Evolutionary conservation across 2,888 invertebrate genomes (phyloP).

Genomic region (Drosophila longiperda): DNA sequence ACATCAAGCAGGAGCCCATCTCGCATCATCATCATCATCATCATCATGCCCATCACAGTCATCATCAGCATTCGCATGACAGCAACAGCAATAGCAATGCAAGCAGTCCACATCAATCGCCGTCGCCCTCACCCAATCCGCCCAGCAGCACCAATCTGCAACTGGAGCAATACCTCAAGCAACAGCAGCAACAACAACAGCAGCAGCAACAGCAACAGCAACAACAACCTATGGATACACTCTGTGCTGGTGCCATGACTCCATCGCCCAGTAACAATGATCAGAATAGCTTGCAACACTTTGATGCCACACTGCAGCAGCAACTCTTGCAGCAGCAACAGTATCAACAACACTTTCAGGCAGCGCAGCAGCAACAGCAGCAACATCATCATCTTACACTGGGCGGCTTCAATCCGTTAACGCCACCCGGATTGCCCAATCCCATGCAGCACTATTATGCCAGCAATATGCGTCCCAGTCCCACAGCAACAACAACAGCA

Average conservation of each 20-base stretch:
- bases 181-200: conserved; percentile 75
- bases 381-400: conserved; percentile 85
- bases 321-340: conserved; percentile 76
- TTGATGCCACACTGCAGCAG: conserved; percentile 71
- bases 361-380: conserved; percentile 68
- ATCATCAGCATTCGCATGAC: conserved; percentile 29
- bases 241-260: conserved; percentile 75
- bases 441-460: conserved; percentile 79
- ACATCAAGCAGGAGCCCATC: conserved; percentile 83
- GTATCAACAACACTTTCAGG: conserved; percentile 72
- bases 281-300: conserved; percentile 76
- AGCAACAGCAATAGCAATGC: conserved; percentile 61
- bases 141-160: conserved; percentile 59
- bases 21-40: conserved; percentile 58
- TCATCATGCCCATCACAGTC: conserved; percentile 33
- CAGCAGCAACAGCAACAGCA: conserved; percentile 63
- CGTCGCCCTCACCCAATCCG: conserved; percentile 52
- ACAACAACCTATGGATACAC: conserved; percentile 75
- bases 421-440: conserved; percentile 87
- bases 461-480: conserved; percentile 67
- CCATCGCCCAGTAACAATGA: conserved; percentile 82
- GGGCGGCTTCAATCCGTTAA: conserved; percentile 87
- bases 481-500: conserved; percentile 32
- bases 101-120: conserved; percentile 66
- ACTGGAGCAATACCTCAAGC: conserved; percentile 81